Evolutionary conservation across 1,140 invertebrate genomes (phyloP).

Genomic region (Hesperophylax magnus): DNA sequence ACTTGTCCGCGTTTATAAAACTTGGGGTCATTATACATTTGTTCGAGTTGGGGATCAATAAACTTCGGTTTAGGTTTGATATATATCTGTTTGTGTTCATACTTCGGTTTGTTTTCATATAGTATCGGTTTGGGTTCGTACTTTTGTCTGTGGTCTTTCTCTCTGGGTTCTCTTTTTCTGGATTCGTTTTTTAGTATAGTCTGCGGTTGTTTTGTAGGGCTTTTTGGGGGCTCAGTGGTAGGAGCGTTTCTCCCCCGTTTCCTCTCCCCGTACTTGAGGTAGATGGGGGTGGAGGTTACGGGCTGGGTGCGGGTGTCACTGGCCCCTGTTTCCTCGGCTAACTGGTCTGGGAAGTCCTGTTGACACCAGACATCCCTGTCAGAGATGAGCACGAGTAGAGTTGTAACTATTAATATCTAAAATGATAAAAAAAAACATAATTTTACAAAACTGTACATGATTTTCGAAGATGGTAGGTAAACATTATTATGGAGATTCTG

Average conservation of each 20-base stretch:
- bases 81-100: too few species aligned
- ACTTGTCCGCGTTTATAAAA: too few species aligned
- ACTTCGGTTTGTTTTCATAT: too few species aligned
- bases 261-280: slow-evolving; percentile 42
- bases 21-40: too few species aligned
- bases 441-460: too few species aligned
- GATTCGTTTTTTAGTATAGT: slow-evolving; percentile 7
- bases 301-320: neutral
- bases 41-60: too few species aligned
- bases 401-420: slow-evolving; percentile 10
- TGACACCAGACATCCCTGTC: neutral
- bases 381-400: neutral
- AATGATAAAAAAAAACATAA: neutral
- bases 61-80: too few species aligned
- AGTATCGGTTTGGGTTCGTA: neutral
- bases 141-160: slow-evolving; percentile 31
- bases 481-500: too few species aligned
- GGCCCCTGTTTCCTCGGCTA: slow-evolving; percentile 46
- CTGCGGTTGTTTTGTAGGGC: neutral
- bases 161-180: slow-evolving; percentile 4
- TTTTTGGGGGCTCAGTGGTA: slow-evolving; percentile 13
- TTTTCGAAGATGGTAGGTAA: too few species aligned
- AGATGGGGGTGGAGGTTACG: neutral
- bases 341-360: slow-evolving; percentile 42
- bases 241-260: slow-evolving; percentile 18